Base-by-base conservation (phyloP, 2,113 vertebrate genomes). In the rabbit (Oryctolagus cuniculus) region DNA sequence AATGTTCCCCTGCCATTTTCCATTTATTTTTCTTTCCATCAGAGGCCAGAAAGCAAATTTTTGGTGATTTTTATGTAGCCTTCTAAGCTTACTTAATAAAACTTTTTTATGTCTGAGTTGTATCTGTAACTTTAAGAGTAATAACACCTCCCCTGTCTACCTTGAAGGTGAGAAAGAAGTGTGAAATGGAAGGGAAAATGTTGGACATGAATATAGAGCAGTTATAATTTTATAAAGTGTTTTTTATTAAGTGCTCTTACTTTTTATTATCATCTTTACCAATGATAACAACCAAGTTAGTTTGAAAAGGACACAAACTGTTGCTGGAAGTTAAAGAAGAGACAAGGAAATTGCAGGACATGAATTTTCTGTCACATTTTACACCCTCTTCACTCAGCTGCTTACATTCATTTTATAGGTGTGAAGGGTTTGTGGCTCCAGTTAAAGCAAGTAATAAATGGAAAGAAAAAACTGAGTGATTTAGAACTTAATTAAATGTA, bases 181-280 rank as follows among this genome's bases (percentile, higher is more conserved):
- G 21, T 80, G 13, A 86, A 82, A 58, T 44, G 4, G 6, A 63
- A 24, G 58, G 22, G 31, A 58, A 73, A 66, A 24, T 53, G 2
- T 22, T 36, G 83, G 22, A 81, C 90, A 89, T 67, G n/a, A 75
- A 75, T 66, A 34, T 5, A 36, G 22, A 74, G 17, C 15, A 63
- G 4, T 85, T 85, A 89, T 67, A 78, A 34, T 63, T 66, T 79
- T 75, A 72, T 51, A 24, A 22, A 17, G 10, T 22, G 10, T 38
- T 81, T 96, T 83, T 83, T n/a, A 83, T 73, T 85, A 84, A 93
- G 55, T 53, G 10, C 1, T 66, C 27, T 93, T 95, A 77, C 63
- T 63, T 91, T 90, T 51, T 90, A 55, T 84, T 73, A 73, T 64
- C 11, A 74, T 66, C 29, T 87, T 53, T 13, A 31, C 13, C 22